Base-by-base conservation (phyloP, 2,797 vertebrate genomes). In the Coranthus polyacanthus region DNA sequence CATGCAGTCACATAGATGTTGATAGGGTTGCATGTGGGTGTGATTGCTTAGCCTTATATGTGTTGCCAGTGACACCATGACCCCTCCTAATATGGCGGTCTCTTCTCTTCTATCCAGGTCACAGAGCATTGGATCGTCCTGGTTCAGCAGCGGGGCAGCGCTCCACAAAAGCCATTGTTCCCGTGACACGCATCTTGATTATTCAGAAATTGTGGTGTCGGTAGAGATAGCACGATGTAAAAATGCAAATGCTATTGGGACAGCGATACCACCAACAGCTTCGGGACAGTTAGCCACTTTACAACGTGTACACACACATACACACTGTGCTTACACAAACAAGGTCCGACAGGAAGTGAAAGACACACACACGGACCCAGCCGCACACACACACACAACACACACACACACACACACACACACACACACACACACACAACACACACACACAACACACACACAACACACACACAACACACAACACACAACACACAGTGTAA, bases 51-150 rank as follows among this genome's bases (percentile, higher is more conserved):
- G 26, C 15, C 45, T 59, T 60, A 21, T 41, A 53, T 51, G 34
- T 58, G 68, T 60, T 56, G 50, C 45, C 43, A 13, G 43, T 50
- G 64, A 85, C 71, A 61, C 55, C 0, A 13, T 74, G 68, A 81
- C 71, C 82, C 64, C 58, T 63, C 38, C 32, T 63, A 58, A 78
- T 12, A 78, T 64, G 71, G 43, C 10, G 7, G 17, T 3, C 55
- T 55, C 51, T 49, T 58, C 15, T 52, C 37, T 29, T 52, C n/a
- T 71, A 82, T 87, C 79, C 87, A 81, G 88, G 88, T 86, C 87
- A 88, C 54, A 15, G 83, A 88, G 84, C 84, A 86, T 81, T 34
- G 52, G 32, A 11, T 60, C 9, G 0, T 68, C 75, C 60, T 5
- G 17, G 83, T 80, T 88, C 80, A 84, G 46, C 75, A 68, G 68